Percentiles rank a stretch among this genome's conserved stretches.
These are phyloP conservation scores for Tethea ocularis DNA, from an alignment of 2,888 invertebrate species.

Conservation along the genomic window DNA sequence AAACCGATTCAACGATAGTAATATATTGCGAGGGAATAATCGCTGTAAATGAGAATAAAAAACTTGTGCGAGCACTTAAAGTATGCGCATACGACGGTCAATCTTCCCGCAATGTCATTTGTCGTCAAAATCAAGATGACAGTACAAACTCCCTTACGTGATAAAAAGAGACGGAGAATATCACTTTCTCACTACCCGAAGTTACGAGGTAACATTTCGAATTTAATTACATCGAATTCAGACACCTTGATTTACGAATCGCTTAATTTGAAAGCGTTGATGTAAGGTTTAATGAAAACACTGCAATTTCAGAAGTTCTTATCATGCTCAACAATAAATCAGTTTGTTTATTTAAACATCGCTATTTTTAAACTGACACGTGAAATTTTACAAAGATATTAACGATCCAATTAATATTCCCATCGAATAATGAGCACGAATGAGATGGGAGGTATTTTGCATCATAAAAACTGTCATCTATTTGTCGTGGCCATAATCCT, in stretches of 20 bases:
- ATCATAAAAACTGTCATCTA: constrained; percentile 24
- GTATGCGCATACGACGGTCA: constrained; percentile 49
- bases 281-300: constrained; percentile 57
- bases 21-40: constrained; percentile 24
- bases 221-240: constrained; percentile 71
- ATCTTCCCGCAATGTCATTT: constrained; percentile 61
- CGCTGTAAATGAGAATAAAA: constrained; percentile 30
- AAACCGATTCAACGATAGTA: constrained; percentile 26
- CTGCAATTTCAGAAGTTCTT: constrained; percentile 43
- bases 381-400: constrained; percentile 1
- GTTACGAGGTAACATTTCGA: constrained; percentile 47
- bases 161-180: constrained; percentile 31
- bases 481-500: constrained; percentile 31
- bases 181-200: constrained; percentile 30
- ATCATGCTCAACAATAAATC: constrained; percentile 42
- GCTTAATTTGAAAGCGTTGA: constrained; percentile 71
- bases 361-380: constrained; percentile 5
- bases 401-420: not conserved
- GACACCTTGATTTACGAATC: constrained; percentile 65
- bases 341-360: constrained; percentile 15
- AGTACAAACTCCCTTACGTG: constrained; percentile 19
- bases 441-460: constrained; percentile 15
- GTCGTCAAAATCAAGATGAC: constrained; percentile 46
- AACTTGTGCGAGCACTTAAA: constrained; percentile 35
- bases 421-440: not conserved